These are phyloP conservation scores for Novumbra hubbsi DNA, from an alignment of 2,797 vertebrate species.

Conservation along the genomic window DNA sequence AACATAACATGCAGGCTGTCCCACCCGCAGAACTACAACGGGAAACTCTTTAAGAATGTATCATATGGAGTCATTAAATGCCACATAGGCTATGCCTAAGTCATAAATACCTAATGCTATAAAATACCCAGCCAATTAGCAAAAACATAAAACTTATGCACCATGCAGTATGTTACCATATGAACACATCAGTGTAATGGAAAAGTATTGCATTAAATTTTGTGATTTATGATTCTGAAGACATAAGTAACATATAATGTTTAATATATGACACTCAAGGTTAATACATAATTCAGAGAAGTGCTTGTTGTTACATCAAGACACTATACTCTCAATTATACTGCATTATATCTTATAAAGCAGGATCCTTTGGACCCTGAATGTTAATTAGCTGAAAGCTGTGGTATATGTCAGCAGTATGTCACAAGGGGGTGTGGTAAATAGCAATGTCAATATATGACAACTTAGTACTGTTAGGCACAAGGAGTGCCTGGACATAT, in stretches of 20 bases:
- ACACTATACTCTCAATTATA: neutral
- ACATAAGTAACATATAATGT: neutral
- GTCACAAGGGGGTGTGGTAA: too few species aligned
- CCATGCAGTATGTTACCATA: neutral
- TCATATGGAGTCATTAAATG: neutral
- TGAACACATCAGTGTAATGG: neutral
- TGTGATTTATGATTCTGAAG: neutral
- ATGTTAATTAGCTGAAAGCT: too few species aligned
- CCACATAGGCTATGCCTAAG: neutral
- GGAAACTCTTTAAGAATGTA: neutral
- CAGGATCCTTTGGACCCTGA: too few species aligned
- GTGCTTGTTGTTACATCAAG: neutral
- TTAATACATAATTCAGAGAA: neutral
- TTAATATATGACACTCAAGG: neutral
- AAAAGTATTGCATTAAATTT: neutral
- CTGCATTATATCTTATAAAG: too few species aligned
- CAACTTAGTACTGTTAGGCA: too few species aligned
- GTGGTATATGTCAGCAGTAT: too few species aligned
- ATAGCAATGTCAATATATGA: too few species aligned
- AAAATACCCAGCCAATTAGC: too few species aligned
- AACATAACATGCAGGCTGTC: neutral
- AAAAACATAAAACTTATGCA: neutral
- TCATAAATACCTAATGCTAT: neutral
- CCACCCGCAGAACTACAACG: neutral
- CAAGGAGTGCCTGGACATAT: too few species aligned